phyloP scores from a whole-genome alignment of 2,888 invertebrate genomes.

The Dascillus cervinus region DNA sequence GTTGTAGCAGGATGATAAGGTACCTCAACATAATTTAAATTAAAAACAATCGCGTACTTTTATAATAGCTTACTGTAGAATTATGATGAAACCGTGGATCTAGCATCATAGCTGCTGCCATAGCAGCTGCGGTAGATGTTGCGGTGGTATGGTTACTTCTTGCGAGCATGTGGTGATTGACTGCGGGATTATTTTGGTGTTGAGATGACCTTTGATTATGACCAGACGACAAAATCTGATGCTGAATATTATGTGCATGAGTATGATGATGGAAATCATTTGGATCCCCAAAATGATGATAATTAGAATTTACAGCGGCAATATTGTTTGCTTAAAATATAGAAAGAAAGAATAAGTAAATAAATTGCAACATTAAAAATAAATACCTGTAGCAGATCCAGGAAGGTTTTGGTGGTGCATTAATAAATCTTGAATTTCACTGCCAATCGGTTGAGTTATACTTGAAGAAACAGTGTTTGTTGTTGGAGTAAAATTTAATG shows the following conservation, averaged over 20 bases:
- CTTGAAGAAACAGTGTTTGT: constrained; percentile 27
- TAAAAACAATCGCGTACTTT: neutral
- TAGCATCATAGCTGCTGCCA: constrained; percentile 45
- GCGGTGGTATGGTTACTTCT: constrained; percentile 37
- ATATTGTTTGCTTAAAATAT: constrained; percentile 23
- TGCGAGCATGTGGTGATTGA: constrained; percentile 38
- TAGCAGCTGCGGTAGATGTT: constrained; percentile 42
- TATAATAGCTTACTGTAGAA: constrained; percentile 36
- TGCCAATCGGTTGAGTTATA: constrained; percentile 34
- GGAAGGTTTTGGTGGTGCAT: constrained; percentile 42
- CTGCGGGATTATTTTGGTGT: constrained; percentile 34
- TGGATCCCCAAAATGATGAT: constrained; percentile 40
- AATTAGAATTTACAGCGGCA: constrained; percentile 34
- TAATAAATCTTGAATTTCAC: constrained; percentile 40
- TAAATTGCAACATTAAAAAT: constrained; percentile 1
- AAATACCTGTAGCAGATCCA: constrained; percentile 25
- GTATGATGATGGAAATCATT: constrained; percentile 38
- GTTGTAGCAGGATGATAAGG: constrained; percentile 41
- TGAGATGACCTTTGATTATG: constrained; percentile 33
- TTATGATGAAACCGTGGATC: constrained; percentile 45
- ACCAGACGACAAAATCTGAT: constrained; percentile 35
- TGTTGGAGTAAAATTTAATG: constrained; percentile 34
- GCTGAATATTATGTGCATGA: constrained; percentile 39
- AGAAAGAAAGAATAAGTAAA: constrained; percentile 1
- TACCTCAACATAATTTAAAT: constrained; percentile 26